phyloP scores from a whole-genome alignment of 2,888 invertebrate genomes.

The Schizotus pectinicornis region DNA sequence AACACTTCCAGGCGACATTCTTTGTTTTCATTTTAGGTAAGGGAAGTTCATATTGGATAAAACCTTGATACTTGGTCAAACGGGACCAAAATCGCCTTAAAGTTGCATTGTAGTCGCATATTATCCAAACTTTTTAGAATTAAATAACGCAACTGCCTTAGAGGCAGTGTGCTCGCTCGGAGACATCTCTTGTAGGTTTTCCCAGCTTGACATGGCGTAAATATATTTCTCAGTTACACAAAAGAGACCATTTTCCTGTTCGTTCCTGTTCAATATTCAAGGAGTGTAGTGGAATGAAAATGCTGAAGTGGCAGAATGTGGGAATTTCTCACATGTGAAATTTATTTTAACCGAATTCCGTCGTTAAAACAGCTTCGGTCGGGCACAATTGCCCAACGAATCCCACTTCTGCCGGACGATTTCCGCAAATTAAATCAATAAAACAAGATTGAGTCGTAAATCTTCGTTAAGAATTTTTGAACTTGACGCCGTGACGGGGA shows the following conservation, averaged over 20 bases:
- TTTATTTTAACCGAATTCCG: constrained; percentile 5
- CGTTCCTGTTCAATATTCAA: constrained; percentile 29
- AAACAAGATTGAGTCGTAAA: constrained; percentile 11
- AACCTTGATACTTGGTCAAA: too few species aligned
- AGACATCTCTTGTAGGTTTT: not conserved
- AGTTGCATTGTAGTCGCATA: too few species aligned
- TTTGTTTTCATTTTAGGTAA: not conserved
- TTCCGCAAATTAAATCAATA: constrained; percentile 17
- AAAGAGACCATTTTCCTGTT: constrained; percentile 18
- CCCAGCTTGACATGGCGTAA: constrained; percentile 15
- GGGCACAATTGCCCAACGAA: too few species aligned
- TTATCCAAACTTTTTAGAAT: too few species aligned
- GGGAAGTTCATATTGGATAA: not conserved
- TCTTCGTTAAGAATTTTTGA: constrained; percentile 11
- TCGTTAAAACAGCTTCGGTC: constrained; percentile 1
- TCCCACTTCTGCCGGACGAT: not conserved
- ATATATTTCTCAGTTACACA: constrained; percentile 24
- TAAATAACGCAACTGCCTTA: too few species aligned
- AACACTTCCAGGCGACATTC: not conserved
- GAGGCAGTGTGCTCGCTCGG: too few species aligned
- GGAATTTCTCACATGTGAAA: constrained; percentile 23
- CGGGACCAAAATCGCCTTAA: too few species aligned
- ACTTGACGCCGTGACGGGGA: not conserved
- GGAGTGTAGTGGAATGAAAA: constrained; percentile 15
- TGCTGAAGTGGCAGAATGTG: constrained; percentile 24